These are phyloP conservation scores for Achatina immaculata DNA, from an alignment of 1,140 invertebrate genomes.

Conservation along the genomic window DNA sequence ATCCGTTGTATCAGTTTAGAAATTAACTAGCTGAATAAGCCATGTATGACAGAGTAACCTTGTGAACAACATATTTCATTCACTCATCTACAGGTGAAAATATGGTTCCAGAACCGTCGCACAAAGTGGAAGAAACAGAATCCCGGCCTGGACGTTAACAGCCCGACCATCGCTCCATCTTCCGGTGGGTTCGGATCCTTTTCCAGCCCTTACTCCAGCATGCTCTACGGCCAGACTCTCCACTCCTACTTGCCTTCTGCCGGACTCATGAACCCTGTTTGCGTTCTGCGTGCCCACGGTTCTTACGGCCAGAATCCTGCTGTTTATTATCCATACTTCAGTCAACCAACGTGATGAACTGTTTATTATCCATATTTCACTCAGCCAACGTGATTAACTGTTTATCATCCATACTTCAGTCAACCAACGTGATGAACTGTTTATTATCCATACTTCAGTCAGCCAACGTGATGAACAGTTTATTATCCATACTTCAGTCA, in stretches of 20 bases:
- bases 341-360: constrained; percentile 57
- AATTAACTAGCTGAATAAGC: too few relatives aligned
- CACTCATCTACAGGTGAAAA: constrained; percentile 64
- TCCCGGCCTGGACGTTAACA: constrained; percentile 97
- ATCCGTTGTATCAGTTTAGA: too few relatives aligned
- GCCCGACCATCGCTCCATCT: constrained; percentile 79
- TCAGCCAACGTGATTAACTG: too few relatives aligned
- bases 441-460: too few relatives aligned
- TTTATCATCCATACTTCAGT: constrained; percentile 65
- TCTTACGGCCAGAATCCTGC: constrained; percentile 52
- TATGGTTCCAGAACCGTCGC: constrained; percentile 83
- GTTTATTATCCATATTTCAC: too few relatives aligned
- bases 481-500: constrained; percentile 66
- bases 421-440: constrained; percentile 58
- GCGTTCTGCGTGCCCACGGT: constrained; percentile 52
- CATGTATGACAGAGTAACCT: too few relatives aligned
- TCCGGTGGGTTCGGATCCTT: constrained; percentile 53
- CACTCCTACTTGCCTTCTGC: constrained; percentile 59
- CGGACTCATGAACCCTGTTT: constrained; percentile 56
- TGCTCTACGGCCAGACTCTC: constrained; percentile 62
- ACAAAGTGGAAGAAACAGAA: constrained; percentile 99
- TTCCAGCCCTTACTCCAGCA: constrained; percentile 57
- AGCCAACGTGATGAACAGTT: too few relatives aligned
- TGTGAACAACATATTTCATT: too few relatives aligned
- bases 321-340: constrained; percentile 65